Percentiles rank a stretch among this genome's conserved stretches.
Evolutionary conservation across 2,113 vertebrate genomes (phyloP).

Genomic region (Ibidorhyncha struthersii): DNA sequence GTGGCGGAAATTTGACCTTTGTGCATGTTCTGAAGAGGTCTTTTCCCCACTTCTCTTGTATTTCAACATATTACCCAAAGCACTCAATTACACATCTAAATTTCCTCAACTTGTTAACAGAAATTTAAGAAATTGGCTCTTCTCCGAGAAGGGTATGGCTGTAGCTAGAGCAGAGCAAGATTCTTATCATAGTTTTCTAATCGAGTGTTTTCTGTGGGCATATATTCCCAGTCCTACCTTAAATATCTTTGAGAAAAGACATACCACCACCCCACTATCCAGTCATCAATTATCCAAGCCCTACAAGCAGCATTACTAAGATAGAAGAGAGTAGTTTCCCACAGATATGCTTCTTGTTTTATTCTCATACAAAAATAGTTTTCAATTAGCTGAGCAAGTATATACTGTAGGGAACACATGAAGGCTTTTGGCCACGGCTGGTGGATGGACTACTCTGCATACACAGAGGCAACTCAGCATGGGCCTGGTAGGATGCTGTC

Average conservation of each 20-base stretch:
- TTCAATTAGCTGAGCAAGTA: not conserved
- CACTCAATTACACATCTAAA: not conserved
- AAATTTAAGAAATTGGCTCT: conserved; percentile 1
- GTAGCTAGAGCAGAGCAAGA: not conserved
- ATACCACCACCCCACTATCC: not conserved
- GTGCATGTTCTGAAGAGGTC: not conserved
- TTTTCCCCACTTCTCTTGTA: not conserved
- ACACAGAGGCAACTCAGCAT: accelerated
- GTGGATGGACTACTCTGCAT: not conserved
- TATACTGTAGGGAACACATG: not conserved
- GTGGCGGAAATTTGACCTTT: not conserved
- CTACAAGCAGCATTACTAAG: not conserved
- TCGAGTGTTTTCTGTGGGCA: not conserved
- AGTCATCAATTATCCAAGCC: not conserved
- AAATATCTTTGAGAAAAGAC: conserved; percentile 23
- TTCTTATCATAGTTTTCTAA: conserved; percentile 42
- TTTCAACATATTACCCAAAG: not conserved
- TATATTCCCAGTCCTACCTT: not conserved
- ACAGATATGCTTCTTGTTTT: not conserved
- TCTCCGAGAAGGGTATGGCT: not conserved
- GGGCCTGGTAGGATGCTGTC: not conserved
- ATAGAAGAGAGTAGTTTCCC: not conserved
- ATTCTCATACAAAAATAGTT: not conserved
- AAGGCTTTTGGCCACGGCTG: not conserved
- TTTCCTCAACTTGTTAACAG: not conserved